Evolutionary conservation across 1,140 invertebrate species (phyloP).

Genomic region (Geopemphigus sp.): DNA sequence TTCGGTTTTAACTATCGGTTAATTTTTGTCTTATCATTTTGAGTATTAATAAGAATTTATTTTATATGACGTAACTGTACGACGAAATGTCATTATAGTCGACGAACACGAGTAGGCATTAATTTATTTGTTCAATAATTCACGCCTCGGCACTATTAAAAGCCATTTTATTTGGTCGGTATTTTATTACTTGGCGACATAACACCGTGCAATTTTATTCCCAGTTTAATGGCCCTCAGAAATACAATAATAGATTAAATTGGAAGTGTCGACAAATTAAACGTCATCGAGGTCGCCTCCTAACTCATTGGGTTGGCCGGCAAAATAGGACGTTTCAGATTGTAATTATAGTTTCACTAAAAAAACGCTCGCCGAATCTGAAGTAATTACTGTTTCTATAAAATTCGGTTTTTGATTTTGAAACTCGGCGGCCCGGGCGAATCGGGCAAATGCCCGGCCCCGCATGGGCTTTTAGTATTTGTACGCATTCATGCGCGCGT

Average conservation of each 20-base stretch:
- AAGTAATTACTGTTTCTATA: too few species aligned
- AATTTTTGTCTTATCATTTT: slow-evolving; percentile 16
- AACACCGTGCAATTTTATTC: not conserved
- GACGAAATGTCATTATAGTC: not conserved
- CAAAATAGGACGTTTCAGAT: too few species aligned
- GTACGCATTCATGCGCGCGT: too few species aligned
- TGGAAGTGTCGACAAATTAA: not conserved
- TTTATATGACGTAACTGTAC: not conserved
- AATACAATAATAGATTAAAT: not conserved
- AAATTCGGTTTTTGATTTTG: too few species aligned
- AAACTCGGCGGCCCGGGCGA: too few species aligned
- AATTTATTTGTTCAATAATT: slow-evolving; percentile 2
- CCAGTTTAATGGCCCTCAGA: not conserved
- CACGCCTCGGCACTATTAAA: not conserved
- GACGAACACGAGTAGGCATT: not conserved
- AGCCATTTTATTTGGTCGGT: not conserved
- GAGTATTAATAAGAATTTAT: not conserved
- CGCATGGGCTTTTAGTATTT: too few species aligned
- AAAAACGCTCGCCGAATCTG: too few species aligned
- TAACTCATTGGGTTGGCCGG: too few species aligned
- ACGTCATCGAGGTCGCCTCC: not conserved
- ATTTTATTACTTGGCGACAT: not conserved
- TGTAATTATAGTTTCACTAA: too few species aligned
- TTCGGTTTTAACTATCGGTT: slow-evolving; percentile 1
- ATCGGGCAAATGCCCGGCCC: too few species aligned